These are phyloP conservation scores for Maccullochella peelii DNA, from an alignment of 2,113 vertebrate species.

Conservation along the genomic window DNA sequence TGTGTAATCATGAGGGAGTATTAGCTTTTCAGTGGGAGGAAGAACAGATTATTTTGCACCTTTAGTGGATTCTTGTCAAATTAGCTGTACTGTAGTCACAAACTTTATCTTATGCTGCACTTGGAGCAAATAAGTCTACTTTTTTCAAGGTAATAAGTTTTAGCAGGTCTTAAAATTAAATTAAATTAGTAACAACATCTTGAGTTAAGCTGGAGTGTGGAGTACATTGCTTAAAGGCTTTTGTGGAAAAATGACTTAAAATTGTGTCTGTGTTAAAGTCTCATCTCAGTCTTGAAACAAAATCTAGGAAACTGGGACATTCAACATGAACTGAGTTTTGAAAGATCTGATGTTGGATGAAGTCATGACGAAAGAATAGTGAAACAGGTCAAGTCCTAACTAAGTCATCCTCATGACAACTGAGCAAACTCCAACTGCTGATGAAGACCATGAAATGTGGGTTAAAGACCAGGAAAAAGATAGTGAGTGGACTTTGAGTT, in stretches of 20 bases:
- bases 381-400: not conserved
- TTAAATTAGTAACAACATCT: not conserved
- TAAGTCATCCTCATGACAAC: not conserved
- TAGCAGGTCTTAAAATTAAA: no score
- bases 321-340: not conserved
- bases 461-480: not conserved
- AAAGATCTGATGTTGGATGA: not conserved
- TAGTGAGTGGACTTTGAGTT: not conserved
- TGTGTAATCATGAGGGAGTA: conserved; percentile 52
- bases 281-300: not conserved
- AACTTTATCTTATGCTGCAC: not conserved
- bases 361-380: not conserved
- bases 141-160: conserved; percentile 32
- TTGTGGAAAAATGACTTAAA: not conserved
- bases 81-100: conserved; percentile 24
- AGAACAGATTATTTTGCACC: conserved; percentile 49
- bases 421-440: not conserved
- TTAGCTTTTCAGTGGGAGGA: conserved; percentile 65
- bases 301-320: not conserved
- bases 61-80: conserved; percentile 61
- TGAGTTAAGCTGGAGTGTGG: not conserved
- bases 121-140: not conserved
- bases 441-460: not conserved
- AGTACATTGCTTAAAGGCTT: not conserved
- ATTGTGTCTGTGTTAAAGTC: not conserved